Evolutionary conservation across 2,113 vertebrate species (phyloP), one percentile per base, ranked within the genome.

Genomic region (Galemys pyrenaicus): DNA sequence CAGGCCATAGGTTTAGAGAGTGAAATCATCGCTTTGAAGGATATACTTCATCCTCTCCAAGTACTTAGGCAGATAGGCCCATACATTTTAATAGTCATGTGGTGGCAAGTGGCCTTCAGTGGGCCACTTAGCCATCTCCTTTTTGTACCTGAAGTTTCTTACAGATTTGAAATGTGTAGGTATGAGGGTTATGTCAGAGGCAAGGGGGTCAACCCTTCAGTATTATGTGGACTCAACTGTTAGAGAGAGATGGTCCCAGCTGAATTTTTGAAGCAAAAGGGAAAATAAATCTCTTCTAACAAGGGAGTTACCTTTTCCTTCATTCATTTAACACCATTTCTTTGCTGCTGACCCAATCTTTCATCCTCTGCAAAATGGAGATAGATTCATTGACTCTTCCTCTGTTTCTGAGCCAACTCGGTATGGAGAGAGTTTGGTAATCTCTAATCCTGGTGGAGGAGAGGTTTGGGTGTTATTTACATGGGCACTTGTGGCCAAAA

Each of bases 11-110:
- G 93, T 96, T 96, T 96, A 78, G 26, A 87, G 96, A 91, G 92
- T 94, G 96, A 97, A 96, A 96, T 96, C 96, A 96, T 92, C 68
- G 70, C 87, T 94, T 65, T 92, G 96, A 96, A 96, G 96, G 84
- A 89, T 94, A 80, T 44, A 92, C 96, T 96, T 90, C 84, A 96
- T 96, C 92, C 71, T 92, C 83, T 95, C 89, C 83, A 95, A 93
- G 89, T 96, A 89, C 93, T 93, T 92, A 96, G 87, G 89, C 80
- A 88, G 92, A 92, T 92, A 97, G 87, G 93, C 68, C 89, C 0
- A 0, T 71, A 77, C 84, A 89, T 96, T 96, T 91, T 96, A 94
- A 96, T 91, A 95, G 81, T 90, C 93, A 85, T 82, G 89, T 93
- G 92, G 95, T 92, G 89, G 26, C 67, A 58, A 79, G 81, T 0